Conservation (phyloP, 2,113 vertebrate genomes). For the Elgaria multicarinata region DNA sequence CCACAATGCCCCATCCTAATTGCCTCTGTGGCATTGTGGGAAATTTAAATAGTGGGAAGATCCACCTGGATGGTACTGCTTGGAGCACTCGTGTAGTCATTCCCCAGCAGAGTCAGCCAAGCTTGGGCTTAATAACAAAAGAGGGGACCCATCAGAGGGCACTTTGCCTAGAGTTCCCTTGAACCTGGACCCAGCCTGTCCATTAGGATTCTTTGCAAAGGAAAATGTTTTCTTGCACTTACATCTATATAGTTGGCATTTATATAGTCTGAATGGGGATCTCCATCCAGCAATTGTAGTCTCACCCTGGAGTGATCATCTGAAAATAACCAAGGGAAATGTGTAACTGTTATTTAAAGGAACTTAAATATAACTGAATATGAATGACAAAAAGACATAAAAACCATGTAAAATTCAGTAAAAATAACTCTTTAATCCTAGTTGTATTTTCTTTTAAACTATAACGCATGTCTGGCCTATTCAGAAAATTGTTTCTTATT, state of each 20-base stretch:
- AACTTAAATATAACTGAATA: neutral
- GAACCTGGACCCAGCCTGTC: neutral
- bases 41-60: too few relatives aligned
- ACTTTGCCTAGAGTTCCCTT: too few relatives aligned
- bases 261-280: slow-evolving; percentile 97
- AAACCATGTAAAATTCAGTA: neutral
- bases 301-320: slow-evolving; percentile 96
- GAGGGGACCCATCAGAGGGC: too few relatives aligned
- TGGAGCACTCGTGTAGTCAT: too few relatives aligned
- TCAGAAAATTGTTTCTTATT: neutral
- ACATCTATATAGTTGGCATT: slow-evolving; percentile 99
- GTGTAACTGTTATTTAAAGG: slow-evolving; percentile 2
- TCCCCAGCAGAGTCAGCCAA: too few relatives aligned
- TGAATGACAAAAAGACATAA: neutral
- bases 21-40: too few relatives aligned
- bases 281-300: slow-evolving; percentile 92
- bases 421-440: neutral
- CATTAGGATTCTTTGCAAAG: neutral
- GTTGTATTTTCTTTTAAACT: neutral
- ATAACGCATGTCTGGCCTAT: neutral
- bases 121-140: too few relatives aligned
- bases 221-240: slow-evolving; percentile 67
- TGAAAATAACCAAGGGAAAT: slow-evolving; percentile 72
- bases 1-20: too few relatives aligned
- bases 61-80: too few relatives aligned